Evolutionary conservation across 2,888 invertebrate genomes (phyloP), one percentile per base, ranked within the genome.

Genomic region (Xanthia icteritia): DNA sequence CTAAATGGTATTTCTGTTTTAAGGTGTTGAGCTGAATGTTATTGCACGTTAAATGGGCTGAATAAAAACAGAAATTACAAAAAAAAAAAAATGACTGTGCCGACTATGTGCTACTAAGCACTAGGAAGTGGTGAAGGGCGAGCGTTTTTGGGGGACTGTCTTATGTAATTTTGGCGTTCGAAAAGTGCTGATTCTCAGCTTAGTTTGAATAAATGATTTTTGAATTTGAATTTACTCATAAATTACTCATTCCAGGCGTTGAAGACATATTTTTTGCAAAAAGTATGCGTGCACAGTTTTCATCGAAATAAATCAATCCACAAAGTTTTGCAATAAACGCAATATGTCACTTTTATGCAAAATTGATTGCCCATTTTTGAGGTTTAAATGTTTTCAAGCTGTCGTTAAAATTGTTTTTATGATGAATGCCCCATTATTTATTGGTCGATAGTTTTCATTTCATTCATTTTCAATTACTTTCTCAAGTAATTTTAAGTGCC

Each of bases 261-360:
- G 8, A 27, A 31, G 51, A 27, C 5, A 76, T 36, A 6, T 27
- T 27, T 39, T 39, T 23, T 13, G 3, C 6, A 9, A 20, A 27
- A 36, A 42, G 54, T 20, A 31, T 61, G 60, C n/a, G 15, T 39
- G 5, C n/a, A 8, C 23, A 23, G 36, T 63, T 48, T 61, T 42
- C 23, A 45, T 48, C 2, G 31, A 72, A 54, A 76, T 76, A 71
- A 64, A 76, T 76, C 58, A 58, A 23, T 23, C 5, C n/a, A n/a
- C 0, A 77, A 72, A 68, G n/a, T 77, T 83, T 58, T 15, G 31
- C 64, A 68, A n/a, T 61, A 27, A 54, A 51, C 8, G 65, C 58
- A 79, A 70, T 58, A 48, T 67, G 39, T 45, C 45, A 42, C 36
- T 67, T 70, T 73, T 60, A 79, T 67, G 23, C 20, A 58, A 64